Evolutionary conservation across 2,888 invertebrate species (phyloP).

Genomic region (Agapostemon virescens): DNA sequence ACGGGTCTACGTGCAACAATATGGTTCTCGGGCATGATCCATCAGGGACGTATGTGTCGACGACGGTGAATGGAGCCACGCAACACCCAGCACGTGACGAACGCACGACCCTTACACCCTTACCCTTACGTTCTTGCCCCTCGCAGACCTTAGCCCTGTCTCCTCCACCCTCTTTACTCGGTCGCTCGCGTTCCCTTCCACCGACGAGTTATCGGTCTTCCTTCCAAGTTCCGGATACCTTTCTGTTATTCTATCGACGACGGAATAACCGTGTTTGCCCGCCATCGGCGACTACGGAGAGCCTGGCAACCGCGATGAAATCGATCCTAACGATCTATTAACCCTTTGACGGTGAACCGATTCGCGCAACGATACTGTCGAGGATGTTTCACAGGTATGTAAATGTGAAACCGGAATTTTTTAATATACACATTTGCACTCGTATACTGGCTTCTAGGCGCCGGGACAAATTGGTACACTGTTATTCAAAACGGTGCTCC

Average conservation of each 20-base stretch:
- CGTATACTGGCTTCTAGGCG: too few species aligned
- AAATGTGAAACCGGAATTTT: too few species aligned
- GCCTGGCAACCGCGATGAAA: too few species aligned
- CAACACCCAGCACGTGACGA: constrained; percentile 59
- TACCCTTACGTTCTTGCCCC: constrained; percentile 28
- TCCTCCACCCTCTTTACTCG: constrained; percentile 8
- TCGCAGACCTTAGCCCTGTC: neutral
- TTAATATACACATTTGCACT: too few species aligned
- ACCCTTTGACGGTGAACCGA: neutral
- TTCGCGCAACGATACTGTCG: neutral
- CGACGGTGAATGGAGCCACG: constrained; percentile 58
- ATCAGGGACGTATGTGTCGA: constrained; percentile 53
- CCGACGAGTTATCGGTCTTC: constrained; percentile 37
- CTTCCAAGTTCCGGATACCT: constrained; percentile 36
- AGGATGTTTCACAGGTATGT: too few species aligned
- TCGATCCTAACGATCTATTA: constrained; percentile 9
- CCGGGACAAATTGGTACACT: too few species aligned
- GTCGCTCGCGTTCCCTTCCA: constrained; percentile 14
- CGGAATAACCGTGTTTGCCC: constrained; percentile 34
- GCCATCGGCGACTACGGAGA: constrained; percentile 11
- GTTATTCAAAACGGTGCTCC: too few species aligned
- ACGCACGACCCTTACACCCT: constrained; percentile 50
- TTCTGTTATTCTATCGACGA: constrained; percentile 37
- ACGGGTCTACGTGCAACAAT: constrained; percentile 49
- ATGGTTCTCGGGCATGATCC: constrained; percentile 54